A percentile compares a stretch with the other conserved stretches of the same genome.
Evolutionary conservation across 2,113 vertebrate genomes (phyloP).

Genomic region (Meriones unguiculatus): DNA sequence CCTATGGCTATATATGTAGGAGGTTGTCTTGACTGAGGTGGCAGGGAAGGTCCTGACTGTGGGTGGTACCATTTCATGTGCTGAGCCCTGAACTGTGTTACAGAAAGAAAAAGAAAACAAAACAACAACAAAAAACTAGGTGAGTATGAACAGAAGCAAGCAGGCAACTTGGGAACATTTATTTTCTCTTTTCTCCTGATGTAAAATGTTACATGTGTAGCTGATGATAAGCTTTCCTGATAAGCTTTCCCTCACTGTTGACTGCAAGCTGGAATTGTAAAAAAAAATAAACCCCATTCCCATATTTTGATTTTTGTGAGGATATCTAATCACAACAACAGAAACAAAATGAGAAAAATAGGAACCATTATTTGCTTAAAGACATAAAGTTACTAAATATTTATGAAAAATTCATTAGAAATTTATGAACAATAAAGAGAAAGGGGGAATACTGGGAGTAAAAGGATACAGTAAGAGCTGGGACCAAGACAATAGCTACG

Average conservation of each 20-base stretch:
- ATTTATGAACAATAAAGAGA: neutral
- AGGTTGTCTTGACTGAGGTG: neutral
- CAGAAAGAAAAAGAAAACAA: neutral
- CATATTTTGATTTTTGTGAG: neutral
- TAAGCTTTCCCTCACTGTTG: neutral
- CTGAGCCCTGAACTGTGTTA: neutral
- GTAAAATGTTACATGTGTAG: neutral
- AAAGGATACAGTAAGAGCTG: no score
- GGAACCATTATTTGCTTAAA: neutral
- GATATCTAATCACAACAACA: neutral
- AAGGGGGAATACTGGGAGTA: no score
- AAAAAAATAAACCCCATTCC: rapidly evolving
- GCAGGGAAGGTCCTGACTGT: neutral
- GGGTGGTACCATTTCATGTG: neutral
- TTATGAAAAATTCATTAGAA: neutral
- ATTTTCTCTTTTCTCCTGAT: neutral
- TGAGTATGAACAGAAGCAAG: neutral
- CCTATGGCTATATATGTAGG: neutral
- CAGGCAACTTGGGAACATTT: neutral
- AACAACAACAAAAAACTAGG: no score
- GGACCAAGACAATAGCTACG: no score
- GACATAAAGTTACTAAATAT: neutral
- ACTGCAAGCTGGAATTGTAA: neutral
- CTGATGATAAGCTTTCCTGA: neutral
- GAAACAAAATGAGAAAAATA: neutral